phyloP scores from a whole-genome alignment of 2,888 invertebrate genomes.

The Xestia sexstrigata region DNA sequence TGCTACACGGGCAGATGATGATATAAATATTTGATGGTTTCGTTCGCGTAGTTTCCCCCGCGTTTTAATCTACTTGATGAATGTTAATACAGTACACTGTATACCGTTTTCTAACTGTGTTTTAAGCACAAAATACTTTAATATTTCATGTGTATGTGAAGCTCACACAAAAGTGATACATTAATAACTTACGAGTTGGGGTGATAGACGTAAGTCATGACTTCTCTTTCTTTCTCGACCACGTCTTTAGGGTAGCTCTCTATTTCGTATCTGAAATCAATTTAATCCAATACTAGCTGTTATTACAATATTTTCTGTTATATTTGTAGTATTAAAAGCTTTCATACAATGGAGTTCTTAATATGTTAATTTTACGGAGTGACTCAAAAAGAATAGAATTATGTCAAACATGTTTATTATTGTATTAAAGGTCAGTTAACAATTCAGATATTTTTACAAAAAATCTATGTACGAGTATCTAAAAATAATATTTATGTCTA shows the following conservation, averaged over 20 bases:
- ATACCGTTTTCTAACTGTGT: neutral
- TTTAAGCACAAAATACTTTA: neutral
- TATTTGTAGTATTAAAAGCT: neutral
- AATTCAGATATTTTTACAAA: neutral
- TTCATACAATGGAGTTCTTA: neutral
- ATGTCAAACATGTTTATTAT: neutral
- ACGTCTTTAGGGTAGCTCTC: slow-evolving; percentile 93
- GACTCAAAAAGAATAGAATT: neutral
- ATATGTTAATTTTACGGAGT: neutral
- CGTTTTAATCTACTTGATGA: neutral
- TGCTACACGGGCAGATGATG: neutral
- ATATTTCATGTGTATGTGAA: neutral
- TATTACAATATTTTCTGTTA: neutral
- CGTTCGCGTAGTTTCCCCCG: neutral
- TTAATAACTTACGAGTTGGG: slow-evolving; percentile 80
- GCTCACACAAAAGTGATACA: too few species aligned
- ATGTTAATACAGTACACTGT: neutral
- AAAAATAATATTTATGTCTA: neutral
- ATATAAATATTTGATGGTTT: neutral
- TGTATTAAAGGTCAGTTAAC: neutral
- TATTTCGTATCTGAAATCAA: slow-evolving; percentile 82
- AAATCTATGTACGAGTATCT: neutral
- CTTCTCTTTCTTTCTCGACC: slow-evolving; percentile 95
- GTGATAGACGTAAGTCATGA: slow-evolving; percentile 94
- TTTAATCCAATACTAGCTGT: slow-evolving; percentile 2